Percentiles rank a stretch among this genome's conserved stretches.
Evolutionary conservation across 2,113 vertebrate species (phyloP).

Genomic region (Maccullochella peelii): DNA sequence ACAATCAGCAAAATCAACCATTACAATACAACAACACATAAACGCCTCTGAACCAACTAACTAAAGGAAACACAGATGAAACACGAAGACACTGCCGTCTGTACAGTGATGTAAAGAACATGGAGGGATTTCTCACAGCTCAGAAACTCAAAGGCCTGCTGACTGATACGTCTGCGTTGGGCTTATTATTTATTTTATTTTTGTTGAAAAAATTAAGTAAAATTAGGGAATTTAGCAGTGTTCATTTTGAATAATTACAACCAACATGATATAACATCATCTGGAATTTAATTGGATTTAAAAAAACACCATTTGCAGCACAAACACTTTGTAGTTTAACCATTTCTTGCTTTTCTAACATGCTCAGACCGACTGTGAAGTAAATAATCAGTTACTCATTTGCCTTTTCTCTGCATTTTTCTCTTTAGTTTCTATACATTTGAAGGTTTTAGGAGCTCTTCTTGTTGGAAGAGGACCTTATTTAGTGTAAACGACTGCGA

Average conservation of each 20-base stretch:
- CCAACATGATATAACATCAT: background rate
- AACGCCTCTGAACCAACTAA: slow-evolving; percentile 21
- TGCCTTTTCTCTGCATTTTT: background rate
- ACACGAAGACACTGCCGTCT: slow-evolving; percentile 9
- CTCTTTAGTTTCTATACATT: background rate
- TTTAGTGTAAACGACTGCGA: background rate
- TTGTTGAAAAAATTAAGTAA: background rate
- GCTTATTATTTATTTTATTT: background rate
- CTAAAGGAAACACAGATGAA: slow-evolving; percentile 20
- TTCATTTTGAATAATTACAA: background rate
- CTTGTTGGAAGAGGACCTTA: background rate
- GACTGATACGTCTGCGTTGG: background rate
- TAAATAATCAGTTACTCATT: background rate
- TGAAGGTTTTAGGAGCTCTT: background rate
- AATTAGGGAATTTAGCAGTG: background rate
- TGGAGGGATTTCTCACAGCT: slow-evolving; percentile 30
- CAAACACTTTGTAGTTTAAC: background rate
- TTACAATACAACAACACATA: slow-evolving; percentile 44
- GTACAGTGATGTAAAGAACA: slow-evolving; percentile 31
- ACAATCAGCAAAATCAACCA: slow-evolving; percentile 57
- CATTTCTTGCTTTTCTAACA: background rate
- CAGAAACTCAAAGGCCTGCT: background rate
- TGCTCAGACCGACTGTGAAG: background rate
- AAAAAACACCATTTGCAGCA: background rate
- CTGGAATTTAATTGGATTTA: too few species aligned